These are phyloP conservation scores for Dasyornis broadbenti DNA, from an alignment of 2,113 vertebrate genomes.

Conservation along the genomic window DNA sequence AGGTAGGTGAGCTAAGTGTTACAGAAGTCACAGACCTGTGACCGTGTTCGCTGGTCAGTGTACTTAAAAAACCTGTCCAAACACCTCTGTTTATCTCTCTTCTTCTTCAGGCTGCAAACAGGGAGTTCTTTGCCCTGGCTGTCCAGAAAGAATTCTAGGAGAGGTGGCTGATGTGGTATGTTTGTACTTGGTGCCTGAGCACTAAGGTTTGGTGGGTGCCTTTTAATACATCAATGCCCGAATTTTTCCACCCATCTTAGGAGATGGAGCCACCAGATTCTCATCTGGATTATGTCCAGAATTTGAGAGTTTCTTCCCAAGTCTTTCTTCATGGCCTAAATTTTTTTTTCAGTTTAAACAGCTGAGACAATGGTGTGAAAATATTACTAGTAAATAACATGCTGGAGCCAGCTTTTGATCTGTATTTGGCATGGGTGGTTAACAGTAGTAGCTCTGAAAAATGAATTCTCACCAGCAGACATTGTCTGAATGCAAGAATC, in stretches of 20 bases:
- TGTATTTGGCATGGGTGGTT: neutral
- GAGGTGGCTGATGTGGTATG: neutral
- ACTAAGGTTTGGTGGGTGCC: neutral
- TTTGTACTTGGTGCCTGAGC: neutral
- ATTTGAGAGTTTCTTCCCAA: neutral
- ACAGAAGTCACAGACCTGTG: neutral
- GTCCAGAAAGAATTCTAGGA: neutral
- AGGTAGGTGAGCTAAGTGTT: neutral
- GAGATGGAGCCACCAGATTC: neutral
- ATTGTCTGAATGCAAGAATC: neutral
- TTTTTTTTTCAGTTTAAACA: neutral
- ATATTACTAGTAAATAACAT: neutral
- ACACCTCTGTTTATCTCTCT: neutral
- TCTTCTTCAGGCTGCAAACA: neutral
- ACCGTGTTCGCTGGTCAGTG: neutral
- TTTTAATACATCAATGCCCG: neutral
- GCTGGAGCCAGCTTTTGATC: neutral
- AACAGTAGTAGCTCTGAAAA: neutral
- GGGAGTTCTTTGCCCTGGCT: neutral
- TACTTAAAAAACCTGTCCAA: neutral
- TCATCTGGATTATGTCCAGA: neutral
- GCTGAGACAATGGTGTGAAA: neutral
- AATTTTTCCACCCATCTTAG: neutral
- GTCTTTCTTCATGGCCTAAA: neutral
- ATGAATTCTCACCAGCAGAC: neutral